These are phyloP conservation scores for Notarius lentiginosus DNA, from an alignment of 2,113 vertebrate species.

Conservation along the genomic window DNA sequence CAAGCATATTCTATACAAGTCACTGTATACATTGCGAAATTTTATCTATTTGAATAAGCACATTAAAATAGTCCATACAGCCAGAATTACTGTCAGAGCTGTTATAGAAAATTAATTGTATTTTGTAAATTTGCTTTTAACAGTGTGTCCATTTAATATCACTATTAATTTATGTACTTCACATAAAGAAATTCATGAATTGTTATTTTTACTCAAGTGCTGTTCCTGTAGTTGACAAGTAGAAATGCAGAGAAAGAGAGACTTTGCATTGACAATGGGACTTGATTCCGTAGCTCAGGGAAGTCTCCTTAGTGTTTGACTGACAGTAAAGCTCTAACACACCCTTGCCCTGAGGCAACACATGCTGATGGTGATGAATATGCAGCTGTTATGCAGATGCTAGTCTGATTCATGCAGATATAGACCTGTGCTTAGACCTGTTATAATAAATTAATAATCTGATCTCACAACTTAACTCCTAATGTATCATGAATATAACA, in stretches of 20 bases:
- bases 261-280: background rate
- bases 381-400: conserved; percentile 13
- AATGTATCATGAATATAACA: background rate
- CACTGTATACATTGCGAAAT: too few relatives aligned
- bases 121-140: background rate
- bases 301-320: background rate
- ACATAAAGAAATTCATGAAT: background rate
- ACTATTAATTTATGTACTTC: background rate
- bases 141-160: background rate
- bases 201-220: background rate
- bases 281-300: background rate
- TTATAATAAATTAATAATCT: background rate
- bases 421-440: background rate
- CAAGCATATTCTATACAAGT: background rate
- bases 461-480: background rate
- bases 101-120: background rate
- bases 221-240: background rate
- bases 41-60: too few relatives aligned
- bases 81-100: background rate
- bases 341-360: conserved; percentile 1
- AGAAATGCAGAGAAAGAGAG: background rate
- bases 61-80: background rate
- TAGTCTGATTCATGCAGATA: background rate
- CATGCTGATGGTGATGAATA: conserved; percentile 22
- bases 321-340: conserved; percentile 5